Evolutionary conservation across 2,888 invertebrate genomes (phyloP).

Genomic region (Chrysina gloriosa): DNA sequence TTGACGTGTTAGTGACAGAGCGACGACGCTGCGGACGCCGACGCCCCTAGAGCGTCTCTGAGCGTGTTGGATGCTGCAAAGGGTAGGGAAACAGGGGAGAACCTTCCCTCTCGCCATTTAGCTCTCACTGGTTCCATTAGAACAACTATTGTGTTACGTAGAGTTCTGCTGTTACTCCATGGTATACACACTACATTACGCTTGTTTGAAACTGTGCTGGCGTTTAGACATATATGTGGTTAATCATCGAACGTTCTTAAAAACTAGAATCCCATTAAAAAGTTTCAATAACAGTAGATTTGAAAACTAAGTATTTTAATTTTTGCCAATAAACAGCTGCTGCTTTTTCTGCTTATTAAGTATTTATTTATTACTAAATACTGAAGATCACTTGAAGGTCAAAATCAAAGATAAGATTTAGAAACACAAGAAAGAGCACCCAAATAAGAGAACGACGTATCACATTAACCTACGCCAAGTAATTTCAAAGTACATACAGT

Average conservation of each 20-base stretch:
- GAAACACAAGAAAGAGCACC: too few relatives aligned
- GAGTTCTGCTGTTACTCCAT: constrained; percentile 19
- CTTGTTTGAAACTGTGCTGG: constrained; percentile 51
- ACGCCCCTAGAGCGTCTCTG: constrained; percentile 63
- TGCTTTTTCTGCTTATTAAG: too few relatives aligned
- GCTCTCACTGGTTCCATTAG: constrained; percentile 55
- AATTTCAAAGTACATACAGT: too few relatives aligned
- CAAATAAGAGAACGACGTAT: too few relatives aligned
- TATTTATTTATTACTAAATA: too few relatives aligned
- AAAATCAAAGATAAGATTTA: too few relatives aligned
- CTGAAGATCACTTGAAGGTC: too few relatives aligned
- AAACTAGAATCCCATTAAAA: too few relatives aligned
- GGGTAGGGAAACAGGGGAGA: constrained; percentile 55
- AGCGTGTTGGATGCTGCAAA: constrained; percentile 61
- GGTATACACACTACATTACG: constrained; percentile 50
- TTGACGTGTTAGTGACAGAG: constrained; percentile 60
- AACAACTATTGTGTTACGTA: constrained; percentile 49
- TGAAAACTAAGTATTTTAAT: too few relatives aligned
- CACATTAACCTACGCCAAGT: too few relatives aligned
- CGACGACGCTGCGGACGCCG: constrained; percentile 61
- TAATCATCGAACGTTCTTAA: neutral
- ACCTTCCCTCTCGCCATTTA: constrained; percentile 40
- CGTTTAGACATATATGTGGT: constrained; percentile 16
- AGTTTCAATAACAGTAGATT: too few relatives aligned
- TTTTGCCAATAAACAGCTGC: too few relatives aligned